phyloP scores from a whole-genome alignment of 2,888 invertebrate species.

The Imbricaverruca yamaguchii region DNA sequence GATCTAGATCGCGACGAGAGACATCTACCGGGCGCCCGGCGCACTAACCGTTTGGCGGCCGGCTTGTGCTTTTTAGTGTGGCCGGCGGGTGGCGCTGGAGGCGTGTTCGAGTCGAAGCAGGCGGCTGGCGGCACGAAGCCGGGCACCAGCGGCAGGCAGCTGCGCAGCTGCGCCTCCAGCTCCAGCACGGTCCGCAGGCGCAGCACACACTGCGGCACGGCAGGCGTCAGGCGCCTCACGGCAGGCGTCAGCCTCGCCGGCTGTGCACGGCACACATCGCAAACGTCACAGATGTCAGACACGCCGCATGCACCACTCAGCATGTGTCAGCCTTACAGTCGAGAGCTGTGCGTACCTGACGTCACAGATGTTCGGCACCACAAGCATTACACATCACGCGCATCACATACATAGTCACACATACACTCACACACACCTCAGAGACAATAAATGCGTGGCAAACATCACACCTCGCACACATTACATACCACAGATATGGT shows the following conservation, averaged over 20 bases:
- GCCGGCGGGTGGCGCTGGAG: background rate
- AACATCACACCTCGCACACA: background rate
- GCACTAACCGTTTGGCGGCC: constrained; percentile 24
- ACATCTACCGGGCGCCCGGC: too few relatives aligned
- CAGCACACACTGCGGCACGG: constrained; percentile 37
- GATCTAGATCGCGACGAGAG: too few relatives aligned
- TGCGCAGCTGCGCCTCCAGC: constrained; percentile 44
- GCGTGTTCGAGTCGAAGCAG: constrained; percentile 36
- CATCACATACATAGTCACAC: too few relatives aligned
- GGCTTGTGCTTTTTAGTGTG: constrained; percentile 28
- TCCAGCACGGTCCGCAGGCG: constrained; percentile 50
- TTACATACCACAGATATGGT: background rate
- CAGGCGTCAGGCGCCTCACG: too few relatives aligned
- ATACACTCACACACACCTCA: background rate
- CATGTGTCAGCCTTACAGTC: too few relatives aligned
- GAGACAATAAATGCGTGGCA: background rate
- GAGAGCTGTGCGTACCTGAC: too few relatives aligned
- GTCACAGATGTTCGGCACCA: too few relatives aligned
- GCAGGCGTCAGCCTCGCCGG: too few relatives aligned
- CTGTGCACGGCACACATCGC: too few relatives aligned
- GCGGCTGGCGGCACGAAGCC: constrained; percentile 39
- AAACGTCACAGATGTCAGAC: background rate
- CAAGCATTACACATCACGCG: too few relatives aligned
- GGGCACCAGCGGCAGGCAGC: constrained; percentile 41
- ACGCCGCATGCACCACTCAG: background rate